A percentile compares a stretch with the other conserved stretches of the same genome.
phyloP scores from a whole-genome alignment of 2,113 vertebrate genomes.

The Rhegmatorhina hoffmannsi region DNA sequence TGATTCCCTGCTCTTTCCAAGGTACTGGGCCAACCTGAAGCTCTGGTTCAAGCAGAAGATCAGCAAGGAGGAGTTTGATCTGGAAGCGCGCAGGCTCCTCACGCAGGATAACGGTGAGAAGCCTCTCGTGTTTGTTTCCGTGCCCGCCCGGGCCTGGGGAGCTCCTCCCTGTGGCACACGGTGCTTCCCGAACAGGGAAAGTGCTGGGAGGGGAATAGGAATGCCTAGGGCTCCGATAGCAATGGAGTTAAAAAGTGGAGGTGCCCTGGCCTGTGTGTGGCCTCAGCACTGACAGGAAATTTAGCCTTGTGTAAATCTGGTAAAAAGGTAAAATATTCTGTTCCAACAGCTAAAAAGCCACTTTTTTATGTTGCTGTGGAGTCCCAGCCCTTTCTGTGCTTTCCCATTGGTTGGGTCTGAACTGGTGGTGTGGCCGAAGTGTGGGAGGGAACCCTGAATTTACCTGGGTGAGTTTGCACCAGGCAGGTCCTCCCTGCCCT shows the following conservation, averaged over 20 bases:
- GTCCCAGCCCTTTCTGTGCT: fast-evolving
- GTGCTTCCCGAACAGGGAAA: not conserved
- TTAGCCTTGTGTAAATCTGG: not conserved
- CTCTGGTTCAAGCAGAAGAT: conserved; percentile 99
- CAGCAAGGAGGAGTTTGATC: conserved; percentile 97
- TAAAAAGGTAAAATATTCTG: not conserved
- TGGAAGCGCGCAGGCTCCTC: conserved; percentile 92
- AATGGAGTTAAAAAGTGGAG: not conserved
- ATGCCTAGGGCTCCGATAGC: fast-evolving
- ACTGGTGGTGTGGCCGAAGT: not conserved
- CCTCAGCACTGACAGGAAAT: fast-evolving
- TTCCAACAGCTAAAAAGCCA: fast-evolving
- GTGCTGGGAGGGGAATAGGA: not conserved
- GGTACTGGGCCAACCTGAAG: conserved; percentile 98
- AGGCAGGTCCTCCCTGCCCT: not conserved
- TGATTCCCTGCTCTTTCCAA: conserved; percentile 20
- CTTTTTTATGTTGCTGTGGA: fast-evolving
- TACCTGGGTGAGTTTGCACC: not conserved
- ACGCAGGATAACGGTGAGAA: conserved; percentile 92
- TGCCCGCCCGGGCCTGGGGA: not conserved
- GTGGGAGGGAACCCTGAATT: not conserved
- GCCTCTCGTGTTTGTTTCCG: not conserved
- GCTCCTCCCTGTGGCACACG: fast-evolving
- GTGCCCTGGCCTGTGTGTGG: not conserved
- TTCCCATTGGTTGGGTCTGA: not conserved